Evolutionary conservation across 2,888 invertebrate species (phyloP), one percentile per base, ranked within the genome.

Genomic region (Venusia cambrica): DNA sequence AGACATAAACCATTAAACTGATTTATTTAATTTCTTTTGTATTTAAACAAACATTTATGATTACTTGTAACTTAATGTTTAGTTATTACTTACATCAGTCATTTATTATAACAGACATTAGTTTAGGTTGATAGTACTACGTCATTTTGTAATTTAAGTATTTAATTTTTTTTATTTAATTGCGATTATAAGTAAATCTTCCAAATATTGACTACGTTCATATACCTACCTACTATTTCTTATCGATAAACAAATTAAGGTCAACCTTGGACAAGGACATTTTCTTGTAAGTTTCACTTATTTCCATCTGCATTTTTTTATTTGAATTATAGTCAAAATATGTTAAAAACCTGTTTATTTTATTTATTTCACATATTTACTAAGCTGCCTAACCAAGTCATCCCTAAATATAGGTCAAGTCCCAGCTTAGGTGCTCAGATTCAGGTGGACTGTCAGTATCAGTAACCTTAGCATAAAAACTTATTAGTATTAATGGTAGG

Each of bases 281-380:
- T 81, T 74, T 79, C 76, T 78, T 84, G 71, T 84, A 83, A 83
- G 83, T 80, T 84, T 72, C 79, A 71, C 75, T 84, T 81, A 81
- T 83, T 84, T 85, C 80, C 83, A 84, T 84, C 83, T 80, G 85
- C 87, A 87, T 87, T 87, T 51, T 85, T 85, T 84, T 87, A 81
- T 81, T 51, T 85, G 83, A 85, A 87, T 81, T 87, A 87, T 85
- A 87, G 84, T 83, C 85, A 87, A 83, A 83, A 79, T 87, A 85
- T 83, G 85, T 85, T 85, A 73, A 58, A 58, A 21, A 32, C 24
- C 45, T 64, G 62, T 61, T 67, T 53, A 71, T 76, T 73, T 78
- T 71, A 49, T 73, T 74, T 70, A 73, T 70, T 48, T 53, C 54
- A 38, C 40, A 43, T 34, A 12, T n/a, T n/a, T n/a, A n/a, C n/a